phyloP scores from a whole-genome alignment of 1,140 invertebrate species.

The Popillia japonica region DNA sequence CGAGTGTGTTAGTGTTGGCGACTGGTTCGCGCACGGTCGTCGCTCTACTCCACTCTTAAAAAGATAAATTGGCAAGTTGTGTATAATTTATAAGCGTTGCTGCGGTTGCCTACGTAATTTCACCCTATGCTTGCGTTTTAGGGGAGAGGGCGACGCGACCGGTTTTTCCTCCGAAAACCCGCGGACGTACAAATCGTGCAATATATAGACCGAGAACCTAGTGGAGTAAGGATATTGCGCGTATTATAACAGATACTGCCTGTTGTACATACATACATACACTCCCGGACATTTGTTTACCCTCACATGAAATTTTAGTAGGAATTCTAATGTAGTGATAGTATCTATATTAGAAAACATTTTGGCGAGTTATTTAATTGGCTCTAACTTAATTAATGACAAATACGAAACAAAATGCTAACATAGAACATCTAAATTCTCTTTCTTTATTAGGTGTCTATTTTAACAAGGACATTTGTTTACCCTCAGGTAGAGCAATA shows the following conservation, averaged over 20 bases:
- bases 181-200: too few species aligned
- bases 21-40: background rate
- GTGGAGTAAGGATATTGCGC: background rate
- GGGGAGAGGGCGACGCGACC: background rate
- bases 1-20: background rate
- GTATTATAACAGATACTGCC: background rate
- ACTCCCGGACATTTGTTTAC: too few species aligned
- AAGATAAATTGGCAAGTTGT: slow-evolving; percentile 18
- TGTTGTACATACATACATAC: background rate
- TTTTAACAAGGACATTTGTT: too few species aligned
- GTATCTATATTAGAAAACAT: too few species aligned
- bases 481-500: too few species aligned
- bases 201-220: background rate
- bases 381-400: too few species aligned
- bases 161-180: background rate
- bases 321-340: too few species aligned
- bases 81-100: slow-evolving; percentile 18
- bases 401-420: too few species aligned
- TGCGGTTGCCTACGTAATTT: slow-evolving; percentile 17
- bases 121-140: background rate
- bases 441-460: too few species aligned
- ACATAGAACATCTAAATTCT: too few species aligned
- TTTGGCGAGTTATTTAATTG: too few species aligned
- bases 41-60: background rate
- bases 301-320: too few species aligned